These are phyloP conservation scores for Syrmaticus mikado DNA, from an alignment of 2,113 vertebrate species.

Conservation along the genomic window DNA sequence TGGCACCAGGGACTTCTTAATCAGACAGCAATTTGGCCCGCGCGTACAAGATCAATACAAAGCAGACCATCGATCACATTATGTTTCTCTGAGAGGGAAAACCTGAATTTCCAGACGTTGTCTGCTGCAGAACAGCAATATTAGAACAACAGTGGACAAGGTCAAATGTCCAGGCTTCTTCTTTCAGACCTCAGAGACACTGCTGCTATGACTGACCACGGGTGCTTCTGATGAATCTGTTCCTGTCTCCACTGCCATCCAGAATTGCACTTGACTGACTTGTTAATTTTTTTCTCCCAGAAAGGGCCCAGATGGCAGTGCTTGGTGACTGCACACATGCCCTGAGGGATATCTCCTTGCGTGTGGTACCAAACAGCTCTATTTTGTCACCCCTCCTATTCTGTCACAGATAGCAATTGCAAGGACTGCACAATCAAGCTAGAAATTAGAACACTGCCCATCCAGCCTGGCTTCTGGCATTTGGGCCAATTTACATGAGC, in stretches of 20 bases:
- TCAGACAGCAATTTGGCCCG: background rate
- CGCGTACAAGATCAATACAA: background rate
- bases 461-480: accelerated
- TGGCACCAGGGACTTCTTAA: background rate
- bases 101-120: conserved; percentile 12
- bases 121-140: background rate
- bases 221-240: background rate
- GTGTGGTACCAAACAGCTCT: background rate
- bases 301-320: background rate
- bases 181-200: background rate
- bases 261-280: background rate
- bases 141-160: background rate
- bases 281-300: background rate
- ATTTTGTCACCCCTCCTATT: background rate
- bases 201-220: background rate
- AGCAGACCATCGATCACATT: background rate
- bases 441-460: background rate
- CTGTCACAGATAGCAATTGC: background rate
- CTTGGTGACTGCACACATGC: background rate
- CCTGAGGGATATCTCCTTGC: background rate
- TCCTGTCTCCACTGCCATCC: background rate
- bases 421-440: background rate
- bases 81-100: conserved; percentile 15
- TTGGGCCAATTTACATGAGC: background rate
- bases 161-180: background rate